These are phyloP conservation scores for Neostethus bicornis DNA, from an alignment of 2,797 vertebrate genomes.

Conservation along the genomic window DNA sequence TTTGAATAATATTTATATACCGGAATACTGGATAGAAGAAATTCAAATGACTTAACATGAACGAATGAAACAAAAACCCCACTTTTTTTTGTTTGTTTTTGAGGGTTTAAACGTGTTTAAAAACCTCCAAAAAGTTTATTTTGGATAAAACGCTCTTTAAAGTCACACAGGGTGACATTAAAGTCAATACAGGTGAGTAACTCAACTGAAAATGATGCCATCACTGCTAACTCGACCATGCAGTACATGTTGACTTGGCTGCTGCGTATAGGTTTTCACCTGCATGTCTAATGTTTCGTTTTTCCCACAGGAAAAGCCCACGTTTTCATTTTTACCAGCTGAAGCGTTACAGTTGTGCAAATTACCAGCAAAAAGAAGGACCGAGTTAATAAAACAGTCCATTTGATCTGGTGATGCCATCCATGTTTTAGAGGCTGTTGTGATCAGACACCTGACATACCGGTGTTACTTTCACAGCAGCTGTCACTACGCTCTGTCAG, in stretches of 20 bases:
- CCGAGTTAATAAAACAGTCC: slow-evolving; percentile 58
- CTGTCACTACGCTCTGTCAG: slow-evolving; percentile 66
- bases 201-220: slow-evolving; percentile 26
- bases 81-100: no score
- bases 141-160: no score
- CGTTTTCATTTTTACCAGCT: slow-evolving; percentile 37
- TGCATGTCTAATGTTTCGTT: not conserved
- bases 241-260: slow-evolving; percentile 13
- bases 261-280: not conserved
- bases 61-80: no score
- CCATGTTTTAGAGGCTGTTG: slow-evolving; percentile 50
- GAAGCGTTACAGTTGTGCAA: slow-evolving; percentile 41
- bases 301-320: not conserved
- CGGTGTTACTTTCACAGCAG: slow-evolving; percentile 63
- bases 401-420: slow-evolving; percentile 60
- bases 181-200: slow-evolving; percentile 14
- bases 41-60: no score
- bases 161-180: slow-evolving; percentile 17
- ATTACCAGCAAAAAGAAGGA: slow-evolving; percentile 47
- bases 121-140: no score
- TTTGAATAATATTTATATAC: no score
- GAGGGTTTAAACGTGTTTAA: no score
- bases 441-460: slow-evolving; percentile 72
- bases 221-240: slow-evolving; percentile 25
- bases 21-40: no score